phyloP scores from a whole-genome alignment of 1,140 invertebrate genomes.

The Melanaphis sacchari region DNA sequence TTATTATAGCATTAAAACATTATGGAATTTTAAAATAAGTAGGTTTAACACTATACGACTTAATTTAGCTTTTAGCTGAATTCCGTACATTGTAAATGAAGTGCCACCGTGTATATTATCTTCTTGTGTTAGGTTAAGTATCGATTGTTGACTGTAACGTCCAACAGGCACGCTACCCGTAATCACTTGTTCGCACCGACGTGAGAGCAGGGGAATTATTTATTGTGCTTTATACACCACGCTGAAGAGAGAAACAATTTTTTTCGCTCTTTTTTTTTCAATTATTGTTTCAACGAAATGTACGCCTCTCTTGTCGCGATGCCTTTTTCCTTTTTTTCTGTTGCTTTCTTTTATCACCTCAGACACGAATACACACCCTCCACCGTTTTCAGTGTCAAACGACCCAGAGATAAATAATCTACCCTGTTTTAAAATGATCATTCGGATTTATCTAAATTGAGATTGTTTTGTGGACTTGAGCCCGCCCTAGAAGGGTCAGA shows the following conservation, averaged over 20 bases:
- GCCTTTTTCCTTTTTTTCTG: constrained; percentile 10
- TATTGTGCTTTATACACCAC: constrained; percentile 26
- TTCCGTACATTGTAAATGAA: constrained; percentile 1
- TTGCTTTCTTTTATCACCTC: constrained; percentile 51
- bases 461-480: not conserved
- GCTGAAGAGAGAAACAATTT: constrained; percentile 23
- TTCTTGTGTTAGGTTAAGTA: constrained; percentile 43
- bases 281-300: constrained; percentile 48
- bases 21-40: not conserved
- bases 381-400: constrained; percentile 39
- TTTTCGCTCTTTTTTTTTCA: constrained; percentile 48
- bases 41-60: not conserved
- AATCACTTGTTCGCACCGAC: constrained; percentile 47
- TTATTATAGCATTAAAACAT: not conserved
- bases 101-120: constrained; percentile 1
- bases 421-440: constrained; percentile 40
- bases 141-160: constrained; percentile 56
- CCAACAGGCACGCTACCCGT: constrained; percentile 56
- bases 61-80: constrained; percentile 20
- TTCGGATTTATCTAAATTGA: constrained; percentile 54
- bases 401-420: constrained; percentile 53
- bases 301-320: constrained; percentile 41
- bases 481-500: not conserved
- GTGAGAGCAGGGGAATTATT: constrained; percentile 25
- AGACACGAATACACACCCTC: constrained; percentile 44